phyloP scores from a whole-genome alignment of 53 echinoderm and acorn worm species.

The Pentamera pediparva region DNA sequence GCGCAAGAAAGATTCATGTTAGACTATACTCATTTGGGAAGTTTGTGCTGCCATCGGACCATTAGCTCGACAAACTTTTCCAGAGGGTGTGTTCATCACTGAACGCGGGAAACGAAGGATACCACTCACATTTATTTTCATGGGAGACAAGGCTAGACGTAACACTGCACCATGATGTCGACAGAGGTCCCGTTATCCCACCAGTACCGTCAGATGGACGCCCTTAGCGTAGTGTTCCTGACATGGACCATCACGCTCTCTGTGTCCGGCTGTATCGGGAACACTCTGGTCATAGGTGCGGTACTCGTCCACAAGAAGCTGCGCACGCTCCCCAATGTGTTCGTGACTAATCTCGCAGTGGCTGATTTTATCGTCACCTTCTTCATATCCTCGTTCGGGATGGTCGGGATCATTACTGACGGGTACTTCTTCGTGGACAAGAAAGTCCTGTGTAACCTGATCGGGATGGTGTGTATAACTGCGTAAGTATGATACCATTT shows the following conservation, averaged over 20 bases:
- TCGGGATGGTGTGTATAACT: constrained; percentile 64
- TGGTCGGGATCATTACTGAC: constrained; percentile 51
- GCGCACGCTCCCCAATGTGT: constrained; percentile 59
- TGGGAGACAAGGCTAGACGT: no score
- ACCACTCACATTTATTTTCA: no score
- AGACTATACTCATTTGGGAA: no score
- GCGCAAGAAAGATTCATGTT: no score
- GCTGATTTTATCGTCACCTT: constrained; percentile 65
- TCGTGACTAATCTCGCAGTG: constrained; percentile 68
- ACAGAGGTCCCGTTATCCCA: no score
- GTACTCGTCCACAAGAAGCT: constrained; percentile 55
- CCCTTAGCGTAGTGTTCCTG: constrained; percentile 2
- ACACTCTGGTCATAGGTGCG: constrained; percentile 65
- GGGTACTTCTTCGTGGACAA: constrained; percentile 57
- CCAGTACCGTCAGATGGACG: no score
- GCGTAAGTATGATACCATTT: constrained; percentile 35
- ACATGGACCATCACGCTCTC: constrained; percentile 5
- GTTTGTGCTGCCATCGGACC: no score
- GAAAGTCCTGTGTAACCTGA: constrained; percentile 49
- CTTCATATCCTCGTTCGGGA: constrained; percentile 61
- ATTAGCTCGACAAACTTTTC: no score
- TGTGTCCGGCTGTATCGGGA: constrained; percentile 57
- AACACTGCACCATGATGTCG: no score
- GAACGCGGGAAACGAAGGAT: no score
- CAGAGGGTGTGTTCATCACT: no score